These are phyloP conservation scores for Teleiodes luculella DNA, from an alignment of 2,888 invertebrate genomes.

Conservation along the genomic window DNA sequence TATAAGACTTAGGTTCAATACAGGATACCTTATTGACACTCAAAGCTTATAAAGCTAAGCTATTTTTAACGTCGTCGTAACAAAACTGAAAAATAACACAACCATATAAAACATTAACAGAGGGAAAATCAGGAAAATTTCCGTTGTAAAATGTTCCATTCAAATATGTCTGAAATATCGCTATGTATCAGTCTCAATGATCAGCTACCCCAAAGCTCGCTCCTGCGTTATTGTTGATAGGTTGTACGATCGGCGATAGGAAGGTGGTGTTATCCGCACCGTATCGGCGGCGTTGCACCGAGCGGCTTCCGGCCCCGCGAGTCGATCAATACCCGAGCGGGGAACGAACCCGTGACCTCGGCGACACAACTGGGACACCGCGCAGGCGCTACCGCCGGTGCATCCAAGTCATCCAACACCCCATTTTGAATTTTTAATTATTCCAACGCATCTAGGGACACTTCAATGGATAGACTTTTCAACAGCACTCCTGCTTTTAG, in stretches of 20 bases:
- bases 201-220: background rate
- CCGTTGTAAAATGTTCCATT: too few species aligned
- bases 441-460: conserved; percentile 14
- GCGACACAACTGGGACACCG: conserved; percentile 64
- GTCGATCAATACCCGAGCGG: conserved; percentile 72
- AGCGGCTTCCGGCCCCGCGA: conserved; percentile 64
- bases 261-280: conserved; percentile 49
- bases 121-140: too few species aligned
- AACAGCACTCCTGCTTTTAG: background rate
- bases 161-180: too few species aligned
- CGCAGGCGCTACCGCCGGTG: conserved; percentile 64
- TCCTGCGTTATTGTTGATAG: background rate
- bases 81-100: too few species aligned
- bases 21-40: too few species aligned
- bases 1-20: too few species aligned
- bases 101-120: too few species aligned
- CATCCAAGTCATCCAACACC: conserved; percentile 62
- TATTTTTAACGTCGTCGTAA: too few species aligned
- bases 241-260: conserved; percentile 6
- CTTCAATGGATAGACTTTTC: background rate
- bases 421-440: conserved; percentile 54
- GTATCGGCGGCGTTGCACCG: conserved; percentile 60
- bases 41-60: too few species aligned
- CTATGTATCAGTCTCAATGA: too few species aligned
- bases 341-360: conserved; percentile 77